These are phyloP conservation scores for Ceratitis capitata DNA, from an alignment of 1,140 invertebrate genomes.

Conservation along the genomic window DNA sequence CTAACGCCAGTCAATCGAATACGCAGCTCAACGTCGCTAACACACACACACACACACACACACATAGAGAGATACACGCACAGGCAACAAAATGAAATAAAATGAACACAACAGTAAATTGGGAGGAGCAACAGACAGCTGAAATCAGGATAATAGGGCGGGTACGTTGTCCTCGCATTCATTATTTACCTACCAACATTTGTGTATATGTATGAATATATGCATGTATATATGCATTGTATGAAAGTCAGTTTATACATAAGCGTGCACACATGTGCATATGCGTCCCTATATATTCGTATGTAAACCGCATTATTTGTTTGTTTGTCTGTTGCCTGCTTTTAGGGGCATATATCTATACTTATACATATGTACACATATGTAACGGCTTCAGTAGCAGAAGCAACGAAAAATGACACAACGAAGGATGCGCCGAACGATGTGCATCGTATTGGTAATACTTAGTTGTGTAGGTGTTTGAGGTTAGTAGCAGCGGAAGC, in stretches of 20 bases:
- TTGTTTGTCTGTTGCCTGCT: neutral
- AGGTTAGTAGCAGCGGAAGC: neutral
- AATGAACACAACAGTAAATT: constrained; percentile 42
- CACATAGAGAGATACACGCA: neutral
- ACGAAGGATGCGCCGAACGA: neutral
- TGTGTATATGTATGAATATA: neutral
- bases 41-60: constrained; percentile 19
- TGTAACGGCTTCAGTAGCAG: constrained; percentile 45
- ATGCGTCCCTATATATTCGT: neutral
- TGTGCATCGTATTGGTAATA: neutral
- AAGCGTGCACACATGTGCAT: neutral
- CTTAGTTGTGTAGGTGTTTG: neutral
- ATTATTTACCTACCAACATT: constrained; percentile 59
- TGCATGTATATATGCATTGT: neutral
- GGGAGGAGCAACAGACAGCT: constrained; percentile 56
- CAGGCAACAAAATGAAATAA: constrained; percentile 3
- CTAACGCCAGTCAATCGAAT: neutral
- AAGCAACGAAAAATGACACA: constrained; percentile 35
- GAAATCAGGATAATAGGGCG: constrained; percentile 60
- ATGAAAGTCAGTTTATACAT: too few species aligned
- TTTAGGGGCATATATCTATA: neutral
- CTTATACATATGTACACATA: too few species aligned
- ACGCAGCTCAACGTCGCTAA: neutral
- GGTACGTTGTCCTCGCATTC: constrained; percentile 60
- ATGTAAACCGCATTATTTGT: neutral